phyloP scores from a whole-genome alignment of 2,888 invertebrate genomes.

The Hypolimnas misippus region DNA sequence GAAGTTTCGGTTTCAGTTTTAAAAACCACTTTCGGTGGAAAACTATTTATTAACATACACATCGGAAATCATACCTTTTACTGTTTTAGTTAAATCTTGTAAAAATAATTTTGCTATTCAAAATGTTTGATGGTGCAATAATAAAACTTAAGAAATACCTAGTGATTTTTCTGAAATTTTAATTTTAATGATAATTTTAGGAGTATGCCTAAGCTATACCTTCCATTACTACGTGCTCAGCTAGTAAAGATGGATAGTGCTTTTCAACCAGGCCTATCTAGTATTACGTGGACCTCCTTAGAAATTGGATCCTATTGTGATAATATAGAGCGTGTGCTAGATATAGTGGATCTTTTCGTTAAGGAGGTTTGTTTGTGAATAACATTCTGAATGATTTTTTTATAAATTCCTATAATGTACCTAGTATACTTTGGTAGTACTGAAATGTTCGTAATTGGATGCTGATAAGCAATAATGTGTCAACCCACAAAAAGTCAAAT shows the following conservation, averaged over 20 bases:
- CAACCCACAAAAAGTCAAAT: too few relatives aligned
- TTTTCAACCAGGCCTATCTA: slow-evolving; percentile 90
- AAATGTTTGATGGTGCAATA: not conserved
- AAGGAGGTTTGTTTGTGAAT: slow-evolving; percentile 80
- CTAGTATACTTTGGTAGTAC: not conserved
- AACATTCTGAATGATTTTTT: too few relatives aligned
- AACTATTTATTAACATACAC: not conserved
- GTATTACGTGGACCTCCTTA: slow-evolving; percentile 92
- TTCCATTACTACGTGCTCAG: slow-evolving; percentile 87
- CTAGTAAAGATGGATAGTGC: slow-evolving; percentile 87
- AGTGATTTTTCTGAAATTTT: not conserved
- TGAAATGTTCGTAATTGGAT: too few relatives aligned
- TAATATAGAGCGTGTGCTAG: slow-evolving; percentile 81
- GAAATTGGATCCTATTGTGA: slow-evolving; percentile 87
- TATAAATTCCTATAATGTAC: not conserved
- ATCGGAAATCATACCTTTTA: too few relatives aligned
- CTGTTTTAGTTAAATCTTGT: not conserved
- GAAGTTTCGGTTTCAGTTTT: too few relatives aligned
- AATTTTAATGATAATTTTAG: slow-evolving; percentile 46
- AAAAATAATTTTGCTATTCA: not conserved
- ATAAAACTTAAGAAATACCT: not conserved
- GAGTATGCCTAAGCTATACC: slow-evolving; percentile 87
- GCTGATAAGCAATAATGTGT: too few relatives aligned
- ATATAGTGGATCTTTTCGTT: slow-evolving; percentile 86
- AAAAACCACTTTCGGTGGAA: too few relatives aligned